Conservation (phyloP, 2,888 invertebrate species). For the Pyralis farinalis region DNA sequence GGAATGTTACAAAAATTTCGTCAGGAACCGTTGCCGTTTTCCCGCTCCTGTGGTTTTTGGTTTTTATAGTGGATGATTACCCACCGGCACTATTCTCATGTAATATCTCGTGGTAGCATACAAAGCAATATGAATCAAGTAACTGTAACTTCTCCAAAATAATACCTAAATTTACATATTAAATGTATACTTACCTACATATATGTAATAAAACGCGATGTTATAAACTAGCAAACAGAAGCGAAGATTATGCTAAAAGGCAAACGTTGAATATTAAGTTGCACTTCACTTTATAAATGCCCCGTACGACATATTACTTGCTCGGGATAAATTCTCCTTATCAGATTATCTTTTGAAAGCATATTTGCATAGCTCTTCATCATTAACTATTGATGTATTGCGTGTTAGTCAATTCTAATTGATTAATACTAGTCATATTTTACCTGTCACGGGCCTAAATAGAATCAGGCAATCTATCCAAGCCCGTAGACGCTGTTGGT, state of each 20-base stretch:
- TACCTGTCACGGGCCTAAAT: slow-evolving; percentile 36
- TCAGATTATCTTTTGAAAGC: background rate
- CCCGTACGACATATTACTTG: too few species aligned
- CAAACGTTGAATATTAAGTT: background rate
- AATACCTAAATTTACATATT: too few species aligned
- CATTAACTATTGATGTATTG: slow-evolving; percentile 11
- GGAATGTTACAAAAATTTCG: too few species aligned
- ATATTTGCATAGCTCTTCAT: slow-evolving; percentile 3
- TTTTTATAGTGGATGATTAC: too few species aligned
- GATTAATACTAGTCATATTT: slow-evolving; percentile 35
- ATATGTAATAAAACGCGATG: background rate
- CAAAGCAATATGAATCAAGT: too few species aligned
- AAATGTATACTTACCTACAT: too few species aligned
- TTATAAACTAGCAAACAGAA: background rate
- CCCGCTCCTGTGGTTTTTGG: too few species aligned
- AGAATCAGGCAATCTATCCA: slow-evolving; percentile 47
- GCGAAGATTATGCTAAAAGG: background rate
- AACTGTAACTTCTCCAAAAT: too few species aligned
- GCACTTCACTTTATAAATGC: too few species aligned
- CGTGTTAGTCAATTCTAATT: slow-evolving; percentile 30
- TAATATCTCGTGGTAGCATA: too few species aligned
- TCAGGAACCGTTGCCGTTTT: too few species aligned
- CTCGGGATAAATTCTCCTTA: background rate
- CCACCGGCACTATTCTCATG: too few species aligned
- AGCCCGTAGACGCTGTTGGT: slow-evolving; percentile 41